Conservation (phyloP, 2,888 invertebrate species). For the Hedychridium roseum region DNA sequence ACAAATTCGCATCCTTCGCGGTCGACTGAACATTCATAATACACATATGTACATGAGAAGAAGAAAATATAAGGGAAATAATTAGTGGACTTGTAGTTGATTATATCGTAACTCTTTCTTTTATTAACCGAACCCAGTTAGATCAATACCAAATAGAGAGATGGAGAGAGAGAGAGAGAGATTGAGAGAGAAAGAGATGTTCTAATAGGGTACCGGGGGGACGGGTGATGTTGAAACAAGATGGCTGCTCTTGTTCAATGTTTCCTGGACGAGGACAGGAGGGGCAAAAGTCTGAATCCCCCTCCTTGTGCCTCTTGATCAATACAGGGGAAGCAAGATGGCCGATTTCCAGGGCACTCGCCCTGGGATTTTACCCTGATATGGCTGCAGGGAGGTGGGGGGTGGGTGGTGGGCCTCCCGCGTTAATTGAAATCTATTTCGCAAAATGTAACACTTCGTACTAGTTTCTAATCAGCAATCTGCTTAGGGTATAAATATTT, state of each 20-base stretch:
- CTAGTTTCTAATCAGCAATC: too few species aligned
- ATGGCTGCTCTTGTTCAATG: slow-evolving; percentile 53
- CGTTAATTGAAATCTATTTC: slow-evolving; percentile 14
- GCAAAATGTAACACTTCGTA: slow-evolving; percentile 6
- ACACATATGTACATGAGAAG: too few species aligned
- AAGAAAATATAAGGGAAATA: too few species aligned
- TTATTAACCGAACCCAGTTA: slow-evolving; percentile 39
- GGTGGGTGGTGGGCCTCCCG: slow-evolving; percentile 9
- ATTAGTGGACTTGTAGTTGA: too few species aligned
- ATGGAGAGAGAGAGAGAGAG: slow-evolving; percentile 36
- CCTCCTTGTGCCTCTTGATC: slow-evolving; percentile 50
- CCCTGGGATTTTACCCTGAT: slow-evolving; percentile 56
- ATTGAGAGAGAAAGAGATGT: slow-evolving; percentile 9
- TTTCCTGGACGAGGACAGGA: slow-evolving; percentile 40
- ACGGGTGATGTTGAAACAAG: slow-evolving; percentile 57
- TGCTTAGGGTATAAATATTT: too few species aligned
- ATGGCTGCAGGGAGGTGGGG: slow-evolving; percentile 32
- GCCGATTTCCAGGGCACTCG: slow-evolving; percentile 60
- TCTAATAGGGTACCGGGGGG: slow-evolving; percentile 22
- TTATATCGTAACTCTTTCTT: slow-evolving; percentile 45
- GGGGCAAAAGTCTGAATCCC: slow-evolving; percentile 43
- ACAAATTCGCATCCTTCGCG: too few species aligned
- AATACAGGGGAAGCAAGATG: slow-evolving; percentile 64
- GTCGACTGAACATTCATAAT: too few species aligned
- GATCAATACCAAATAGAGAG: slow-evolving; percentile 57